A percentile compares a stretch with the other conserved stretches of the same genome.
phyloP scores from a whole-genome alignment of 2,113 vertebrate genomes.

The Oriolus oriolus region DNA sequence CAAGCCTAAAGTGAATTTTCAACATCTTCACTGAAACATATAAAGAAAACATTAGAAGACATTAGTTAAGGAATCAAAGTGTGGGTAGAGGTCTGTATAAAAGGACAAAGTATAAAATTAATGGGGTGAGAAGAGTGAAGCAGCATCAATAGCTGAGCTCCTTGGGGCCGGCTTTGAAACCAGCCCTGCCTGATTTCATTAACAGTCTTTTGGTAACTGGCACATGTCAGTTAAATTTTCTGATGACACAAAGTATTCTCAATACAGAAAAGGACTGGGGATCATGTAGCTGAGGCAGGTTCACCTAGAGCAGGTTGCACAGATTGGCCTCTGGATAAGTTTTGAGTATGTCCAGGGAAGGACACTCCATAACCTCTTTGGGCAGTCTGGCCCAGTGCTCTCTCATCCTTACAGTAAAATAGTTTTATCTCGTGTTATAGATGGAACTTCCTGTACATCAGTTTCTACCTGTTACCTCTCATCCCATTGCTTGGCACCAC shows the following conservation, averaged over 20 bases:
- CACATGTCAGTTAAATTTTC: not conserved
- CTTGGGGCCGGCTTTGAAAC: not conserved
- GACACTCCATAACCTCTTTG: not conserved
- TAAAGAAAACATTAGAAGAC: not conserved
- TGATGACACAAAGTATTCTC: not conserved
- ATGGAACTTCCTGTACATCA: not conserved
- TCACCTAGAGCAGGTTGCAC: not conserved
- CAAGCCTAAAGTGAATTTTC: not conserved
- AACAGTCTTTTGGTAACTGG: not conserved
- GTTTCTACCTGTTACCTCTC: not conserved
- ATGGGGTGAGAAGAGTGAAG: not conserved
- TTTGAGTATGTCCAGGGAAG: not conserved
- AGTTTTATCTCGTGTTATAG: not conserved
- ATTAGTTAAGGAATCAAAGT: not conserved
- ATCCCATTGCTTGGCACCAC: not conserved
- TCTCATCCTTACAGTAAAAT: not conserved
- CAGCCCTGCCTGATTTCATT: not conserved
- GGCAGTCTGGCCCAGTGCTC: not conserved
- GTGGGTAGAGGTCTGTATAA: not conserved
- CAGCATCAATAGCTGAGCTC: not conserved
- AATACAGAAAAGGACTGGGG: not conserved
- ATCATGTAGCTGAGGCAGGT: not conserved
- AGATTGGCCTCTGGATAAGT: not conserved
- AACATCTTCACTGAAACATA: not conserved
- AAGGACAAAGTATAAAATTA: not conserved